Base-by-base conservation (phyloP, 1,140 invertebrate species). In the Gryon sp. region DNA sequence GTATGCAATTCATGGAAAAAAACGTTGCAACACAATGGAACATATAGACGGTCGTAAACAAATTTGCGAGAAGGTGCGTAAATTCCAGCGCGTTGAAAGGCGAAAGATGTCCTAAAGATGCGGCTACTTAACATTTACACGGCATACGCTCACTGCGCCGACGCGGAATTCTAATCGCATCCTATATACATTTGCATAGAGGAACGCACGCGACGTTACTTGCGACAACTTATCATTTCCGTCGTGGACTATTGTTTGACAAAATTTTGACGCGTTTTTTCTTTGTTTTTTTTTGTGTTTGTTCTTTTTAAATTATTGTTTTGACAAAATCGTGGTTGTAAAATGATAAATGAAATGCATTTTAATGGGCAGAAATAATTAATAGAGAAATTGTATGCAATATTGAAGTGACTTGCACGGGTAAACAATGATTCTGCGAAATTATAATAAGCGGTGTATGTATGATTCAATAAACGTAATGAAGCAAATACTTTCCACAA, bases 41-140 rank as follows among this genome's bases (percentile, higher is more conserved):
- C 50, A 46, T 55, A 68, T 53, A 65, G 74, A 72, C 46, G 60
- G 36, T 73, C 76, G 69, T 73, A 78, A 78, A 78, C 76, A 73
- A 73, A 78, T 73, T 78, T 38, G 63, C 75, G 50, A 40, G 40
- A 66, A 78, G 76, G 57, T 65, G 76, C 63, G 76, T 73, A 69
- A 78, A 78, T 73, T 78, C 57, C 40, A 19, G 20, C 28, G 63
- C 43, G 57, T 78, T 73, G 55, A 57, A 70, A 68, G 68, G 66
- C 75, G 53, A 73, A 53, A 63, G 55, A 52, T 68, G 55, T 76
- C 55, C 63, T 40, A 20, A 59, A 70, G 59, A 73, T 41, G 62
- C 62, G 57, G 59, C 68, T 73, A 63, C 76, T 78, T 73, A 65
- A 78, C 50, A 78, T 78, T 78, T 73, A 78, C 50, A 19, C 38